Evolutionary conservation across 2,113 vertebrate species (phyloP).

Genomic region (Mystacornis crossleyi): DNA sequence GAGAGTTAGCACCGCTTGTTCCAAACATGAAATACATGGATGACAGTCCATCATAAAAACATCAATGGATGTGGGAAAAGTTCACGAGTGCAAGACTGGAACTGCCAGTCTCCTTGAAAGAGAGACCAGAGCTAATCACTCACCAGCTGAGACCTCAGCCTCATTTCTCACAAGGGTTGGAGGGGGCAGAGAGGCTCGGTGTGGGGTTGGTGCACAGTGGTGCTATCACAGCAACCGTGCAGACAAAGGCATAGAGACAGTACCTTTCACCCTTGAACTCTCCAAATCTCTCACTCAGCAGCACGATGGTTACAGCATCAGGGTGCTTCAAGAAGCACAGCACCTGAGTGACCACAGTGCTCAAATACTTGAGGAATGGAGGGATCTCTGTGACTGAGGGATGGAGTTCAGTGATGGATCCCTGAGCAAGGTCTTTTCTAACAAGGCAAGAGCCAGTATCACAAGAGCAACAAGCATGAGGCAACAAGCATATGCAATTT

Average conservation of each 20-base stretch:
- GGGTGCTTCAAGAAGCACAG: background rate
- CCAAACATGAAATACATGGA: background rate
- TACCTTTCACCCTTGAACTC: background rate
- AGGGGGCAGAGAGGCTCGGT: background rate
- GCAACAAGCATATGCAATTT: background rate
- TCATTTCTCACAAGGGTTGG: background rate
- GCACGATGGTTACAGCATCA: fast-evolving
- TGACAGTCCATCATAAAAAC: background rate
- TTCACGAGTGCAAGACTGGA: background rate
- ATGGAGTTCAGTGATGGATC: background rate
- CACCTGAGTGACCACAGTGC: background rate
- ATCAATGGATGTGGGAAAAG: background rate
- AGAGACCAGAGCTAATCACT: background rate
- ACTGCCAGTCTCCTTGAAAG: background rate
- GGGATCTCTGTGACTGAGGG: background rate
- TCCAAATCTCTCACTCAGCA: background rate
- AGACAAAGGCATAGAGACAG: background rate
- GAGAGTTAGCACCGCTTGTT: background rate
- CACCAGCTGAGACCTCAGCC: background rate
- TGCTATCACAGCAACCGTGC: background rate
- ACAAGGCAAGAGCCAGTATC: background rate
- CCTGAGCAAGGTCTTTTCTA: background rate
- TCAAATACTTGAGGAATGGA: background rate
- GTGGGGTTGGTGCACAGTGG: background rate
- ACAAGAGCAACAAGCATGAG: background rate